These are phyloP conservation scores for Heptascelio sp. DNA, from an alignment of 2,888 invertebrate genomes.

Conservation along the genomic window DNA sequence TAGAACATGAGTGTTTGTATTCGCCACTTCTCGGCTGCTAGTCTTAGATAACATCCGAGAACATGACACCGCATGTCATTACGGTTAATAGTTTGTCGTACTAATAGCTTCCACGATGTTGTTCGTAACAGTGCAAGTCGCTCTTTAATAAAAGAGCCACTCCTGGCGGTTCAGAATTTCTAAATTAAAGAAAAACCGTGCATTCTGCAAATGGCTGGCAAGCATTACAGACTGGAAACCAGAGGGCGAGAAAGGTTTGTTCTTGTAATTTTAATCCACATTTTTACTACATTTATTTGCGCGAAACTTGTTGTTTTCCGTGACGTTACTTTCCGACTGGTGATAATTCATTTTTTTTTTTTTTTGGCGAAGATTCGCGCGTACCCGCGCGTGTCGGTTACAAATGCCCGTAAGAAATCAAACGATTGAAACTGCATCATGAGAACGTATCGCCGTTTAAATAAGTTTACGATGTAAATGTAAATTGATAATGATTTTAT, in stretches of 20 bases:
- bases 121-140: conserved; percentile 19
- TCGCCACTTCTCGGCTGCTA: conserved; percentile 45
- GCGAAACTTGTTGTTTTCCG: no score
- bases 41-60: conserved; percentile 58
- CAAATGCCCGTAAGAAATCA: no score
- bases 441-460: no score
- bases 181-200: background rate
- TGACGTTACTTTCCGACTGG: no score
- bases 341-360: no score
- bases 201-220: conserved; percentile 48
- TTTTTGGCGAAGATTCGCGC: no score
- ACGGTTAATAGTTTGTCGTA: conserved; percentile 43
- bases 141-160: conserved; percentile 37
- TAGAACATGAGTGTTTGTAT: conserved; percentile 25
- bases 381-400: no score
- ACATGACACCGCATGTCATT: conserved; percentile 65
- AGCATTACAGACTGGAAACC: conserved; percentile 47
- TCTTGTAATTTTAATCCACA: no score
- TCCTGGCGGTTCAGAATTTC: background rate
- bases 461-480: no score
- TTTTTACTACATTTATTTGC: no score
- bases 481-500: no score
- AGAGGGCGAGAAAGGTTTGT: conserved; percentile 47
- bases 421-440: no score
- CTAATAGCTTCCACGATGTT: conserved; percentile 56